Percentiles rank a stretch among this genome's conserved stretches.
phyloP scores from a whole-genome alignment of 2,797 vertebrate species.

The Staurois parvus region DNA sequence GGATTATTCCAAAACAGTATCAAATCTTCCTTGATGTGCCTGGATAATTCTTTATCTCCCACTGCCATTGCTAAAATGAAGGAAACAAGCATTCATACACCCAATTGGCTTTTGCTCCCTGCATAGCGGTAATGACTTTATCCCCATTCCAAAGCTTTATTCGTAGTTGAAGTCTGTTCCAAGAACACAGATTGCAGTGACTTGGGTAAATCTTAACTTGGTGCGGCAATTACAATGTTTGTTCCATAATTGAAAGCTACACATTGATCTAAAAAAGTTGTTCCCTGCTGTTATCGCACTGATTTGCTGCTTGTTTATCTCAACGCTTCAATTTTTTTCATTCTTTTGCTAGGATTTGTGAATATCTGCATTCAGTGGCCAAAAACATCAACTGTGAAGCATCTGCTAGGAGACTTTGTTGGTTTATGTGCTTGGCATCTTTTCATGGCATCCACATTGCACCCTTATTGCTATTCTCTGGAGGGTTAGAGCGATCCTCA shows the following conservation, averaged over 20 bases:
- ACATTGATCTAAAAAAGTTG: conserved; percentile 16
- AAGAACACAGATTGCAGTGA: conserved; percentile 25
- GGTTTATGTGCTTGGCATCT: background rate
- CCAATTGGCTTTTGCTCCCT: background rate
- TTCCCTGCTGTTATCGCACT: conserved; percentile 29
- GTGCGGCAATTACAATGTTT: conserved; percentile 37
- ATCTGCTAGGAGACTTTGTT: conserved; percentile 5
- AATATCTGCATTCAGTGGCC: background rate
- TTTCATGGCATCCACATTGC: conserved; percentile 1
- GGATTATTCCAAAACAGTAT: background rate
- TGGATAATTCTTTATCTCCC: conserved; percentile 9
- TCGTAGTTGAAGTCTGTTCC: conserved; percentile 15
- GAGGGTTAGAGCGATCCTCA: conserved; percentile 8
- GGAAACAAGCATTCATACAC: background rate
- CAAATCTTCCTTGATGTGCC: background rate
- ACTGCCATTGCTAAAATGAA: conserved; percentile 18
- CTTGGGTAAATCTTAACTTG: conserved; percentile 19
- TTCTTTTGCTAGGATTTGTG: conserved; percentile 16
- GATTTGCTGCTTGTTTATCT: conserved; percentile 20
- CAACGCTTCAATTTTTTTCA: background rate
- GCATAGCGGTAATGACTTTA: conserved; percentile 13
- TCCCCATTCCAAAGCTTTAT: background rate
- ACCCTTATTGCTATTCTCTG: background rate
- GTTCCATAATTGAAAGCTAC: conserved; percentile 37
- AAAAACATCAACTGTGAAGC: background rate